Base-by-base conservation (phyloP, 1,140 invertebrate genomes). In the Thalassaphorura encarpata region DNA sequence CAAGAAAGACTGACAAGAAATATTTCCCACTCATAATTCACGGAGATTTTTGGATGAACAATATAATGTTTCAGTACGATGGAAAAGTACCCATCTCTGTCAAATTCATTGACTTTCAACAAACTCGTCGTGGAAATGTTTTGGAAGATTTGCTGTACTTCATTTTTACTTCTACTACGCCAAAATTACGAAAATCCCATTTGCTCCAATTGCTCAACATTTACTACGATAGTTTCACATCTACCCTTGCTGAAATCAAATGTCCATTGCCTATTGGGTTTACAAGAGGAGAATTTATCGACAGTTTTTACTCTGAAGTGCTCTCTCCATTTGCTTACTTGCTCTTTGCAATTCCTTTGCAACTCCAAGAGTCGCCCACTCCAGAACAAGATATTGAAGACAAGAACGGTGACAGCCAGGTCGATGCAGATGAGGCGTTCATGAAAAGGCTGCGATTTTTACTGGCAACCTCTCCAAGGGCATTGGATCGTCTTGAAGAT, bases 1-100 rank as follows among this genome's bases (percentile, higher is more conserved):
- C 33, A n/a, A 11, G 16, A n/a, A 49, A 23, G 16, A 51, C 36
- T 1, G 50, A 54, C 28, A 53, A 43, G 19, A 19, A 47, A 36
- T 42, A 18, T 4, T 64, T 64, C 39, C 31, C 41, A 16, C 27
- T 45, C 13, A 28, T 83, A 8, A 80, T 77, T 64, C 82, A 83
- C 41, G 81, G 81, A 4, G 82, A 83, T 64, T 71, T 74, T 26
- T 83, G 80, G 80, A 70, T 77, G 1, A 82, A 81, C 56, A 83
- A 83, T 60, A 79, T 82, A 68, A 67, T 83, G 61, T 82, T 81
- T 61, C 72, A 72, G 40, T 81, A 81, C 52, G 66, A 77, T 36
- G 11, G 11, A 45, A 56, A 70, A 0, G 46, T 68, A 0, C 71
- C 76, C 0, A 68, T 73, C 3, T 68, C 73, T 16, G 72, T 78